phyloP scores from a whole-genome alignment of 2,797 vertebrate genomes.

The Pyrocephalus nanus region DNA sequence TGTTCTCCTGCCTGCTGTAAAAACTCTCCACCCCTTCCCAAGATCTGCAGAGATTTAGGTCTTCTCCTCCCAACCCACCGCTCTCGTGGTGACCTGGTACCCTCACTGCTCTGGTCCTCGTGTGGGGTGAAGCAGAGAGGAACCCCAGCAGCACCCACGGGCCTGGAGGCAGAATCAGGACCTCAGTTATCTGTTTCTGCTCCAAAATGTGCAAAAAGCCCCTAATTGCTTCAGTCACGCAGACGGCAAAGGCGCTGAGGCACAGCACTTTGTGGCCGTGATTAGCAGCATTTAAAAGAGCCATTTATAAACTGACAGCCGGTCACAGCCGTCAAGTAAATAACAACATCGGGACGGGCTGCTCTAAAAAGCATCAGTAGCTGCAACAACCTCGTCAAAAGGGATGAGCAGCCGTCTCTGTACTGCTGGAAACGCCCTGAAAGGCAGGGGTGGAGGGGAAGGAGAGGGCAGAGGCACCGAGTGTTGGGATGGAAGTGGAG shows the following conservation, averaged over 20 bases:
- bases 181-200: neutral
- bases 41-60: neutral
- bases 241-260: slow-evolving; percentile 32
- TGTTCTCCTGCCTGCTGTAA: neutral
- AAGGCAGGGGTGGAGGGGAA: neutral
- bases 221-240: slow-evolving; percentile 6
- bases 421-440: neutral
- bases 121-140: neutral
- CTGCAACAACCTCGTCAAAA: neutral
- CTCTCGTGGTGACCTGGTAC: neutral
- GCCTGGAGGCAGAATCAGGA: neutral
- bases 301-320: slow-evolving; percentile 61
- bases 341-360: slow-evolving; percentile 9
- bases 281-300: slow-evolving; percentile 62
- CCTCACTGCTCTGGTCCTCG: rapidly evolving
- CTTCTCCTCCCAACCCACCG: neutral
- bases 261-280: slow-evolving; percentile 33
- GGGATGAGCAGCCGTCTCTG: neutral
- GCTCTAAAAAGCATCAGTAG: neutral
- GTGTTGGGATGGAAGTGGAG: neutral
- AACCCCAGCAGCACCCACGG: neutral
- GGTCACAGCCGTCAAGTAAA: slow-evolving; percentile 11
- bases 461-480: neutral
- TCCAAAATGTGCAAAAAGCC: slow-evolving; percentile 4
- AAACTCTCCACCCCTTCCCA: neutral